Conservation (phyloP, 2,888 invertebrate genomes). For the Andricus quercusramuli region DNA sequence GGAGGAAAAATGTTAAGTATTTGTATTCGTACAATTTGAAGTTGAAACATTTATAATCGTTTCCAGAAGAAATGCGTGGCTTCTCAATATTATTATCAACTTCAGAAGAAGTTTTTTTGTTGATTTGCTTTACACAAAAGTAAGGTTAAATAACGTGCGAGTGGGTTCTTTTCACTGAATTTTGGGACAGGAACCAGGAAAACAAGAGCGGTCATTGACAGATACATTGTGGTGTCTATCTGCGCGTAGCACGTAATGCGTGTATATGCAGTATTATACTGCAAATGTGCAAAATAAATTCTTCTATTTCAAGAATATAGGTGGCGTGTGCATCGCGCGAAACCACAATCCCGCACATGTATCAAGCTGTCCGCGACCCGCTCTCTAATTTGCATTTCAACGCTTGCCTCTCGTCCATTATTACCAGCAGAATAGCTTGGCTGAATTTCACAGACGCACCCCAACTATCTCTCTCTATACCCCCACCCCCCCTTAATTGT, state of each 20-base stretch:
- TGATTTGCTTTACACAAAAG: background rate
- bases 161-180: background rate
- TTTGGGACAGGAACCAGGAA: conserved; percentile 4
- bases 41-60: no score
- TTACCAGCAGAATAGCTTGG: conserved; percentile 76
- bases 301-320: conserved; percentile 73
- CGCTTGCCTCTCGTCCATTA: conserved; percentile 76
- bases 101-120: no score
- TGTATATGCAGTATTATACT: conserved; percentile 54
- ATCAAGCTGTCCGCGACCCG: conserved; percentile 76
- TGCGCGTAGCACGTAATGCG: conserved; percentile 49
- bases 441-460: conserved; percentile 72
- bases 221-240: conserved; percentile 37
- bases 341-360: conserved; percentile 76
- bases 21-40: no score
- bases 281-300: conserved; percentile 71
- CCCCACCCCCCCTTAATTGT: background rate
- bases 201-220: conserved; percentile 35
- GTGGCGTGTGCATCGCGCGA: conserved; percentile 71
- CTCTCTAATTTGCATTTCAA: conserved; percentile 77
- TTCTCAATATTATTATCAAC: no score
- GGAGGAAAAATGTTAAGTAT: no score
- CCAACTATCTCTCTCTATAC: conserved; percentile 47
- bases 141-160: background rate
- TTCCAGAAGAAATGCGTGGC: no score